Conservation (phyloP, 2,113 vertebrate species). For the Tautogolabrus adspersus region DNA sequence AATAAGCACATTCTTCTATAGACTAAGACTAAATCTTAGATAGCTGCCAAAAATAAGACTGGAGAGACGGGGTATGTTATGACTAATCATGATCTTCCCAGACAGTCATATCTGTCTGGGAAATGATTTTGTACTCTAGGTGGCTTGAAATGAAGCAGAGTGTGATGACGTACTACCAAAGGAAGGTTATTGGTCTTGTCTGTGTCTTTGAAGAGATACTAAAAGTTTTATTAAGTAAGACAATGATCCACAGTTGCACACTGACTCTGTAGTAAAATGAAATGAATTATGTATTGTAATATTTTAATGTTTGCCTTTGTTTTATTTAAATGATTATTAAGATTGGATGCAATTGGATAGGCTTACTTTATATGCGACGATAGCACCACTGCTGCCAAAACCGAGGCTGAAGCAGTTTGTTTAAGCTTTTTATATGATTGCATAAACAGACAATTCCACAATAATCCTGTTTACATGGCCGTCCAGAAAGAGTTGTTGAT, state of each 20-base stretch:
- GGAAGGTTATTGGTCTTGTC: neutral
- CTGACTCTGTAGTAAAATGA: conserved; percentile 2
- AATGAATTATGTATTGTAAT: conserved; percentile 44
- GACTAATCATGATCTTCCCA: too few species aligned
- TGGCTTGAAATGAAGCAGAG: neutral
- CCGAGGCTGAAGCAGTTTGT: conserved; percentile 51
- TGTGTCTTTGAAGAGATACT: neutral
- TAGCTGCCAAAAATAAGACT: too few species aligned
- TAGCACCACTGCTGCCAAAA: conserved; percentile 47
- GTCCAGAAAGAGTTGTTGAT: conserved; percentile 18
- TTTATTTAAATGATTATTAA: conserved; percentile 58
- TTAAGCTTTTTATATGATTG: conserved; percentile 60
- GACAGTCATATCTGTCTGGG: too few species aligned
- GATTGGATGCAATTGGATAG: conserved; percentile 41
- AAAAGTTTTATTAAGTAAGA: conserved; percentile 20
- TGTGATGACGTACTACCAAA: neutral
- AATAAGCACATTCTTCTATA: too few species aligned
- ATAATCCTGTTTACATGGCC: conserved; percentile 62
- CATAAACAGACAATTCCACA: conserved; percentile 56
- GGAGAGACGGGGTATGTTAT: too few species aligned
- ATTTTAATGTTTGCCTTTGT: conserved; percentile 49
- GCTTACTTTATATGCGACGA: conserved; percentile 30
- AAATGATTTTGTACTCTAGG: neutral
- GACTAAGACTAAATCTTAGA: too few species aligned
- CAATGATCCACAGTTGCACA: neutral